A percentile compares a stretch with the other conserved stretches of the same genome.
These are phyloP conservation scores for Zophobas morio DNA, from an alignment of 1,140 invertebrate species.

Conservation along the genomic window DNA sequence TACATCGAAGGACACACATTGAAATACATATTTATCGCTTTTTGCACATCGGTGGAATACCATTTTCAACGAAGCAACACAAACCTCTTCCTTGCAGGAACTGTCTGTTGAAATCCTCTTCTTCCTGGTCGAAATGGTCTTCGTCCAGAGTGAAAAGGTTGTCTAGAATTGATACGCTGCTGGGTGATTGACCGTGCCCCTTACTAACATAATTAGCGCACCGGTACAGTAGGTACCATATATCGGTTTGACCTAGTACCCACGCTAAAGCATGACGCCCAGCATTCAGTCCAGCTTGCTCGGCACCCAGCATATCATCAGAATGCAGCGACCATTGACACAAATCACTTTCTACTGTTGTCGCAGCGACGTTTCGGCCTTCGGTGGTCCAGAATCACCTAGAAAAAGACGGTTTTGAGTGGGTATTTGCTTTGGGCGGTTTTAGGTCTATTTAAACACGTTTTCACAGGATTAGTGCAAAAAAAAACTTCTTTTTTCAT, in stretches of 20 bases:
- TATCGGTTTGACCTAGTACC: constrained; percentile 66
- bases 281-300: constrained; percentile 59
- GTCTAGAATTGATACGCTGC: constrained; percentile 70
- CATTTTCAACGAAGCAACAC: neutral
- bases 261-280: constrained; percentile 69
- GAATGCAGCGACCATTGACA: too few relatives aligned
- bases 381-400: too few relatives aligned
- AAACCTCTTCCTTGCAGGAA: constrained; percentile 24
- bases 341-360: too few relatives aligned
- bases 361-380: too few relatives aligned
- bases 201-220: constrained; percentile 70
- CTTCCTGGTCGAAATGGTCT: constrained; percentile 61
- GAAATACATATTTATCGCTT: too few relatives aligned
- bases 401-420: too few relatives aligned
- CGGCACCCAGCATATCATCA: constrained; percentile 62
- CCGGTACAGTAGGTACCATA: constrained; percentile 70
- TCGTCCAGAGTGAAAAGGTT: constrained; percentile 69
- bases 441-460: too few relatives aligned
- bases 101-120: constrained; percentile 47
- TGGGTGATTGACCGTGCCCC: constrained; percentile 63
- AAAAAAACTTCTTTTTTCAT: too few relatives aligned
- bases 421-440: too few relatives aligned
- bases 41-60: too few relatives aligned
- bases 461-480: too few relatives aligned
- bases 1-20: too few relatives aligned